These are phyloP conservation scores for Eristalis pertinax DNA, from an alignment of 2,888 invertebrate genomes.

Conservation along the genomic window DNA sequence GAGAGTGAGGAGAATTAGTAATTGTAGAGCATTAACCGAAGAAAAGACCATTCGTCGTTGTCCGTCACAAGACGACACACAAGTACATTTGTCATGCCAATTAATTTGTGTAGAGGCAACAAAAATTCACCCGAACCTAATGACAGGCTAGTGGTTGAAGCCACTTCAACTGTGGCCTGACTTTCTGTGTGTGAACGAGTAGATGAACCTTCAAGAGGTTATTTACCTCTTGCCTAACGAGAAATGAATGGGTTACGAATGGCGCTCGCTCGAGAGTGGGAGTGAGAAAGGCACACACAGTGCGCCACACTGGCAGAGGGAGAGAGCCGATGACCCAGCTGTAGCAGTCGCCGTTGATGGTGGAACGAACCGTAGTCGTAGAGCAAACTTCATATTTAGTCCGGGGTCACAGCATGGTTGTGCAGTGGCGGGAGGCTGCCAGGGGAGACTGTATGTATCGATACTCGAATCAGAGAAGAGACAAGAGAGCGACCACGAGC, in stretches of 20 bases:
- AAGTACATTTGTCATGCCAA: conserved; percentile 48
- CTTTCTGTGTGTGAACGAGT: conserved; percentile 3
- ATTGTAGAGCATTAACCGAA: conserved; percentile 38
- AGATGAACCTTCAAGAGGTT: conserved; percentile 81
- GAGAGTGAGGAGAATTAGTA: conserved; percentile 59
- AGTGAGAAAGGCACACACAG: background rate
- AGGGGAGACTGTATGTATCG: conserved; percentile 22
- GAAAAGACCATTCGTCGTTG: conserved; percentile 11
- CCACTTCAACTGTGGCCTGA: background rate
- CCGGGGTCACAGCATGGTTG: conserved; percentile 57
- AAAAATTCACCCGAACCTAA: background rate
- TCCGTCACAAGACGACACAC: background rate
- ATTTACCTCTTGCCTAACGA: conserved; percentile 77
- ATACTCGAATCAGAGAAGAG: conserved; percentile 58
- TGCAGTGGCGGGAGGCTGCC: background rate
- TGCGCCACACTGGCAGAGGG: background rate
- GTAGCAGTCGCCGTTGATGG: conserved; percentile 26
- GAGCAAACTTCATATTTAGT: conserved; percentile 64
- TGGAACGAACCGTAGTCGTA: conserved; percentile 39
- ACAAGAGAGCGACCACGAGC: background rate
- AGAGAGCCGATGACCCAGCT: background rate
- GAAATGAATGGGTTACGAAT: conserved; percentile 24
- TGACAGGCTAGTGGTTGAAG: background rate
- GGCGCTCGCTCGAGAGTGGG: conserved; percentile 4
- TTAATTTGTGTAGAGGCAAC: conserved; percentile 11